A percentile compares a stretch with the other conserved stretches of the same genome.
These are phyloP conservation scores for Cuculus canorus DNA, from an alignment of 2,797 vertebrate genomes.

Conservation along the genomic window DNA sequence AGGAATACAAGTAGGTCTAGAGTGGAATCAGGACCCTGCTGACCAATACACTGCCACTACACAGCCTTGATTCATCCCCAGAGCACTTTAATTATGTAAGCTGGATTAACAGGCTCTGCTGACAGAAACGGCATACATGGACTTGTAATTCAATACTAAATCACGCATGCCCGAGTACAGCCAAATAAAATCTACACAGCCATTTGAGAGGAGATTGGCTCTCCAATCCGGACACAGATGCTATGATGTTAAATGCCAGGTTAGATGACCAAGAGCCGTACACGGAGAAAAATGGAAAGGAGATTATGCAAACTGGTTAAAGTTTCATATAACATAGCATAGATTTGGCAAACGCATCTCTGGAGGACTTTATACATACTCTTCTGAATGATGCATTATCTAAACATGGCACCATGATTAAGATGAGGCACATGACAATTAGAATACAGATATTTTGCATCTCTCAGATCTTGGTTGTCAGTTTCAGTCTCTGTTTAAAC, in stretches of 20 bases:
- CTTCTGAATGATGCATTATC: background rate
- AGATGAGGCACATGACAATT: background rate
- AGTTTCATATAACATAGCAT: background rate
- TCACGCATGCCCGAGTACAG: background rate
- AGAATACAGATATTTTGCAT: background rate
- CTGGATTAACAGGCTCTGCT: background rate
- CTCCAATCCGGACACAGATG: background rate
- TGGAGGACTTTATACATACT: background rate
- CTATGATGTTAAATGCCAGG: background rate
- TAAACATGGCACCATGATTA: slow-evolving; percentile 10
- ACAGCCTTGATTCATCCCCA: background rate
- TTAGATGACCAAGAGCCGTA: background rate
- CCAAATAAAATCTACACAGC: background rate
- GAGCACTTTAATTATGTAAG: background rate
- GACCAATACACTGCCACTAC: background rate
- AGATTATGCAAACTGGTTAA: background rate
- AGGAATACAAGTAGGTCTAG: background rate
- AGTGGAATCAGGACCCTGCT: background rate
- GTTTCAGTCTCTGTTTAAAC: background rate
- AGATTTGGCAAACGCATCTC: background rate
- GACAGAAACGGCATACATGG: background rate
- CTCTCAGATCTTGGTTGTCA: background rate
- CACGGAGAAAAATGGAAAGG: background rate
- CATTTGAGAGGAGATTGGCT: background rate
- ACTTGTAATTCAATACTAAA: background rate